Evolutionary conservation across 2,113 vertebrate species (phyloP), one percentile per base, ranked within the genome.

Genomic region (Ploceus nigricollis): DNA sequence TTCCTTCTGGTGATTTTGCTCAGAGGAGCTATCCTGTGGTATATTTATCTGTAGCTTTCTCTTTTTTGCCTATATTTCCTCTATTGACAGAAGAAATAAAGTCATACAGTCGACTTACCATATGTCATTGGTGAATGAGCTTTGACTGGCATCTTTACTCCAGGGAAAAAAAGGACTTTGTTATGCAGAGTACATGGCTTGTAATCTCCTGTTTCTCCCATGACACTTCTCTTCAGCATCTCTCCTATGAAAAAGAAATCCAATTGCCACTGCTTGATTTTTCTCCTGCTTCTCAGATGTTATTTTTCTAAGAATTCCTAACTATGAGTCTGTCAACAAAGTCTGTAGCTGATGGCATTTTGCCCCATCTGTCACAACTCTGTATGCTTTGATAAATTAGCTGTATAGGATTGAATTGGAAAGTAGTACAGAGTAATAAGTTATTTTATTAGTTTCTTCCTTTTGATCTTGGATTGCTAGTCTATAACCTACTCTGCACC

Each of bases 341-440:
- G 57, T 72, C 57, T 87, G 58, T 78, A 60, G 37, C 28, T 63
- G 84, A 78, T 48, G 58, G 58, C 17, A 10, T 85, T 93, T 96
- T 93, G 40, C 60, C 56, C 94, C 35, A 68, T 84, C 76, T 89
- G 58, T 65, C 39, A 77, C 48, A 93, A 39, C 39, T 7, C 10
- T 51, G 10, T 31, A 19, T n/a, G 37, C 35, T 69, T 40, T 75
- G 72, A 94, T 96, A 97, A 96, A 96, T 94, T 90, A 96, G 68
- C 58, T 90, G 50, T n/a, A 8, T 14, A 23, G 27, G 65, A 42
- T 25, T 77, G 70, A 82, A 96, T 54, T 64, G 22, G 58, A 82
- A 88, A 90, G 35, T 28, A 68, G 56, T 1, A 39, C 82, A 70
- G 61, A 78, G 24, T 70, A 87, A 45, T 53, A 93, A 72, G 65